Percentiles rank a stretch among this genome's conserved stretches.
These are phyloP conservation scores for Trichacis sp. DNA, from an alignment of 2,888 invertebrate species.

Conservation along the genomic window DNA sequence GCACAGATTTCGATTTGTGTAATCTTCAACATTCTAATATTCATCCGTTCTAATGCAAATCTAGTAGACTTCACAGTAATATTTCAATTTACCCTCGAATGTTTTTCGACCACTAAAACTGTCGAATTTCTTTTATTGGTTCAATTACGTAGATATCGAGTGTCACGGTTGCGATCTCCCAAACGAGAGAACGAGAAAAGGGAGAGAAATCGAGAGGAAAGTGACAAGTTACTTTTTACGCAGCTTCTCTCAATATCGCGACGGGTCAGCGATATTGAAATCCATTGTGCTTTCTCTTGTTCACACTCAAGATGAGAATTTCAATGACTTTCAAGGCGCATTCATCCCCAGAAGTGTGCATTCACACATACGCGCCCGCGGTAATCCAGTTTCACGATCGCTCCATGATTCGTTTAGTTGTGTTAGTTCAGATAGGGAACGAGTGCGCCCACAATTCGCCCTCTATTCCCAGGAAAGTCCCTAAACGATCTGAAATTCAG, in stretches of 20 bases:
- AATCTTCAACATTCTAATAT: no score
- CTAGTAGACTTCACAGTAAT: no score
- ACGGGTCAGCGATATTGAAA: slow-evolving; percentile 39
- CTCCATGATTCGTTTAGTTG: slow-evolving; percentile 22
- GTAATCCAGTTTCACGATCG: slow-evolving; percentile 30
- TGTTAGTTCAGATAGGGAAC: slow-evolving; percentile 10
- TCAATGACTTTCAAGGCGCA: slow-evolving; percentile 32
- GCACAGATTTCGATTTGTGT: no score
- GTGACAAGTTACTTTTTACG: slow-evolving; percentile 26
- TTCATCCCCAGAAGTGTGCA: slow-evolving; percentile 22
- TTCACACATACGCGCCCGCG: slow-evolving; percentile 22
- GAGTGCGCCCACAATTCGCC: background rate
- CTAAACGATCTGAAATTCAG: no score
- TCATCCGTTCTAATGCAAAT: no score
- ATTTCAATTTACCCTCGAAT: no score
- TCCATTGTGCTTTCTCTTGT: slow-evolving; percentile 31
- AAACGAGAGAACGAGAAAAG: slow-evolving; percentile 17
- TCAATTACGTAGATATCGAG: background rate
- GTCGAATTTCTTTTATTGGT: background rate
- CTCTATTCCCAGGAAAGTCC: no score
- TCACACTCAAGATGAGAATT: slow-evolving; percentile 38
- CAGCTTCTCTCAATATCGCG: slow-evolving; percentile 34
- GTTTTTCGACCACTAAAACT: no score
- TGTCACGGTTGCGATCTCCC: slow-evolving; percentile 10
- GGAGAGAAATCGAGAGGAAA: slow-evolving; percentile 29